phyloP scores from a whole-genome alignment of 2,888 invertebrate genomes.

The Drosophila borealis region DNA sequence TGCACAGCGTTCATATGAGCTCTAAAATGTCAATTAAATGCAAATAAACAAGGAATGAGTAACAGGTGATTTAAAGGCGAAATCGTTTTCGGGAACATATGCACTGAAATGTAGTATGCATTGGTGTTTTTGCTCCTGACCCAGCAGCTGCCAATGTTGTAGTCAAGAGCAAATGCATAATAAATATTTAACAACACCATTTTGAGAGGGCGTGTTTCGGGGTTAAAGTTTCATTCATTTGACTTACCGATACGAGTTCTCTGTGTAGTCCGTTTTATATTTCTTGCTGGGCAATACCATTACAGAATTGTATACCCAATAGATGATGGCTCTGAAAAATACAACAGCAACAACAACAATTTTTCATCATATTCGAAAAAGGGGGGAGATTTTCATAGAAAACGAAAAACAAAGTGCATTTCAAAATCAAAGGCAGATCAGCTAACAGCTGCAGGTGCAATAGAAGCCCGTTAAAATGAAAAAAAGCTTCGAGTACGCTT shows the following conservation, averaged over 20 bases:
- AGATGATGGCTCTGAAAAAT: constrained; percentile 91
- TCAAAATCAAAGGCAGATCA: constrained; percentile 11
- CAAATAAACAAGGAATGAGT: too few species aligned
- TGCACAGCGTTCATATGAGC: too few species aligned
- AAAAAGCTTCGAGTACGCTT: not conserved
- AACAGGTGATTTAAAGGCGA: constrained; percentile 1
- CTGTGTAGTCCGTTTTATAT: constrained; percentile 92
- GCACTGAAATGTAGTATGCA: not conserved
- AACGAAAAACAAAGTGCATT: constrained; percentile 22
- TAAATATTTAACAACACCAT: constrained; percentile 71
- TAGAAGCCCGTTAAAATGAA: constrained; percentile 9
- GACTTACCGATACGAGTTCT: constrained; percentile 91
- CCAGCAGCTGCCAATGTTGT: constrained; percentile 46
- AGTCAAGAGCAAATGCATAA: constrained; percentile 62
- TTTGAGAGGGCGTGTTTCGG: constrained; percentile 8
- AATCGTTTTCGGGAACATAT: constrained; percentile 19
- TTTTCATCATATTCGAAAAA: constrained; percentile 26
- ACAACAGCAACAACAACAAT: constrained; percentile 13
- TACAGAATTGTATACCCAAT: constrained; percentile 95
- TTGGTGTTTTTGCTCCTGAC: constrained; percentile 9
- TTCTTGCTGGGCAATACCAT: constrained; percentile 96
- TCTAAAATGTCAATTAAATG: too few species aligned
- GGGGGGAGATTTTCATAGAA: constrained; percentile 1
- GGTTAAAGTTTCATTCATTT: constrained; percentile 11
- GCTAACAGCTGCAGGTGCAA: constrained; percentile 16